These are phyloP conservation scores for Sciaenops ocellatus DNA, from an alignment of 2,797 vertebrate genomes.

Conservation along the genomic window DNA sequence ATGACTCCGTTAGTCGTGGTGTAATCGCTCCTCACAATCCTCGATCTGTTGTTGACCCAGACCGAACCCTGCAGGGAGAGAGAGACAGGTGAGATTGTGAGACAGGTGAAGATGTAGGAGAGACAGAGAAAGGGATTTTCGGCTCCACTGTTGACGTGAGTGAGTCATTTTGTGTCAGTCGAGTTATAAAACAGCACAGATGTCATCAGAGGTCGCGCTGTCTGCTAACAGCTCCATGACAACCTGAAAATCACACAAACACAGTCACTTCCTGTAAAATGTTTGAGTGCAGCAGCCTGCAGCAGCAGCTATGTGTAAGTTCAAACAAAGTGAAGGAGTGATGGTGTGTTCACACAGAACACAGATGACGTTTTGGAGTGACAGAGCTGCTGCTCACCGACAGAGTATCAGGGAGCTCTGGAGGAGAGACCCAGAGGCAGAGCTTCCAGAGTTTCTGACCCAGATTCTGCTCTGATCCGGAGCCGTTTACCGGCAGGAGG, in stretches of 20 bases:
- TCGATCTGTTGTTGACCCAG: conserved; percentile 89
- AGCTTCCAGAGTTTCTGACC: too few species aligned
- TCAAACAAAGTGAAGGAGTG: too few species aligned
- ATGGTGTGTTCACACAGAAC: neutral
- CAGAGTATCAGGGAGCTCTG: too few species aligned
- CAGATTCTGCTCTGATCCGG: too few species aligned
- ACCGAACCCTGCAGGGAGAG: conserved; percentile 85
- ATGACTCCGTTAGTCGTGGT: conserved; percentile 87
- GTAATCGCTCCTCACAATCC: conserved; percentile 87
- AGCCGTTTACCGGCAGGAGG: too few species aligned
- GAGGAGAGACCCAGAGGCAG: too few species aligned
- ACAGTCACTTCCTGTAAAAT: neutral
- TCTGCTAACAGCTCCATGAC: conserved; percentile 1
- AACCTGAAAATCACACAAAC: neutral
- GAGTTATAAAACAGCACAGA: neutral
- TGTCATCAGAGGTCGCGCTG: neutral
- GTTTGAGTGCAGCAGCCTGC: too few species aligned
- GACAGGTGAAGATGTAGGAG: neutral
- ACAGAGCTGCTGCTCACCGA: neutral
- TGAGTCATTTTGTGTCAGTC: neutral
- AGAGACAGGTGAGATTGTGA: neutral
- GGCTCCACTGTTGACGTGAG: neutral
- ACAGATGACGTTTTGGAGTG: neutral
- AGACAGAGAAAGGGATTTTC: conserved; percentile 1
- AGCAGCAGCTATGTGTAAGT: too few species aligned